These are phyloP conservation scores for Monopterus albus DNA, from an alignment of 2,113 vertebrate species.

Conservation along the genomic window DNA sequence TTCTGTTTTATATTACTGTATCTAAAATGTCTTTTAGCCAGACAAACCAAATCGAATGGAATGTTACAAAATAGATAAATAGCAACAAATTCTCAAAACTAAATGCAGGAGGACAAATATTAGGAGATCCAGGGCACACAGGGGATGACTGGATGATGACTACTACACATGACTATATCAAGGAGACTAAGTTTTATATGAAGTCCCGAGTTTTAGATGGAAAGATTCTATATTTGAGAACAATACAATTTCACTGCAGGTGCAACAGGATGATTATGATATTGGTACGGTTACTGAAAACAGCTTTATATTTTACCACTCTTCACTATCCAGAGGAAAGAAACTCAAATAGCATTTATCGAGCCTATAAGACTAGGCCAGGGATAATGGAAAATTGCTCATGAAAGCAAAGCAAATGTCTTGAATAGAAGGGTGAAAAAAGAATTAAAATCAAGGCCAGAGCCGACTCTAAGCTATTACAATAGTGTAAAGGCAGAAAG, in stretches of 20 bases:
- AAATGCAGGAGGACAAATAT: no score
- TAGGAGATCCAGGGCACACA: no score
- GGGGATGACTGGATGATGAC: no score
- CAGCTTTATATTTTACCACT: conserved; percentile 46
- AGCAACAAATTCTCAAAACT: no score
- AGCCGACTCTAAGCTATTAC: conserved; percentile 39
- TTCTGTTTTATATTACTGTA: no score
- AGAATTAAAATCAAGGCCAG: conserved; percentile 33
- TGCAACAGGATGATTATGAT: conserved; percentile 48
- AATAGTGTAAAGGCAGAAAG: conserved; percentile 34
- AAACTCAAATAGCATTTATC: conserved; percentile 70
- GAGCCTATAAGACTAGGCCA: conserved; percentile 47
- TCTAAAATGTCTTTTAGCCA: no score
- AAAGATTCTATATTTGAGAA: conserved; percentile 30
- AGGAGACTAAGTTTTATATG: neutral
- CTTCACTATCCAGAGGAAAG: conserved; percentile 49
- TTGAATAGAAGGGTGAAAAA: conserved; percentile 41
- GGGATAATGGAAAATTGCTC: conserved; percentile 68
- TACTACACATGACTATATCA: no score
- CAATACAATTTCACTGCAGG: conserved; percentile 28
- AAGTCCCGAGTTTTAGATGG: conserved; percentile 25
- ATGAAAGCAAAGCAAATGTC: conserved; percentile 69
- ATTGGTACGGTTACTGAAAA: conserved; percentile 64
- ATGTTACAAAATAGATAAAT: no score
- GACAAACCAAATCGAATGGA: no score